Evolutionary conservation across 1,140 invertebrate genomes (phyloP).

Genomic region (Achroia grisella): DNA sequence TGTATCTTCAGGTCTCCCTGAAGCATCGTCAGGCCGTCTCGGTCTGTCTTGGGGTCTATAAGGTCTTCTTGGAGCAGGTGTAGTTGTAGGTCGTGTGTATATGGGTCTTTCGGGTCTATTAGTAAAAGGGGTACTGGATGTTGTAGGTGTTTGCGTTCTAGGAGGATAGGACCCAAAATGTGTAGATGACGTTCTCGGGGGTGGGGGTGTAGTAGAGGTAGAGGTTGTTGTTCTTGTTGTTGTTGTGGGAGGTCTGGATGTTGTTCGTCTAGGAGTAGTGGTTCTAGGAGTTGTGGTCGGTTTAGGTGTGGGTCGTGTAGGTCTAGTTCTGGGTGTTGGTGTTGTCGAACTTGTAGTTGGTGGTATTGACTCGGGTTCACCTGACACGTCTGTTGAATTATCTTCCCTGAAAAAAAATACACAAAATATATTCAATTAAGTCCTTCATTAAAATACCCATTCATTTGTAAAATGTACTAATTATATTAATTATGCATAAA

Average conservation of each 20-base stretch:
- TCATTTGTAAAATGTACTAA: no score
- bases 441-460: no score
- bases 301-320: constrained; percentile 14
- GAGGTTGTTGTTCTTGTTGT: constrained; percentile 17
- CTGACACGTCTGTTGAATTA: constrained; percentile 8
- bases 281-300: constrained; percentile 24
- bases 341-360: constrained; percentile 14
- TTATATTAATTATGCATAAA: no score
- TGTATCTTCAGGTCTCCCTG: constrained; percentile 9
- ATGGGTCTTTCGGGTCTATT: constrained; percentile 9
- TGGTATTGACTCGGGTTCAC: background rate
- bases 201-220: constrained; percentile 16
- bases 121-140: constrained; percentile 7
- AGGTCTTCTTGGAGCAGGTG: constrained; percentile 8
- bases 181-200: background rate
- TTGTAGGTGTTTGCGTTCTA: background rate
- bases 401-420: constrained; percentile 26
- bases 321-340: constrained; percentile 14
- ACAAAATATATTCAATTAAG: background rate
- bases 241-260: constrained; percentile 7
- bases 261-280: constrained; percentile 3
- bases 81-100: constrained; percentile 5
- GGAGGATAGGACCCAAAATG: background rate
- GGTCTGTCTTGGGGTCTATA: constrained; percentile 8
- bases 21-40: background rate